A percentile compares a stretch with the other conserved stretches of the same genome.
phyloP scores from a whole-genome alignment of 23 tunicate species.

The Trididemnum clinides region DNA sequence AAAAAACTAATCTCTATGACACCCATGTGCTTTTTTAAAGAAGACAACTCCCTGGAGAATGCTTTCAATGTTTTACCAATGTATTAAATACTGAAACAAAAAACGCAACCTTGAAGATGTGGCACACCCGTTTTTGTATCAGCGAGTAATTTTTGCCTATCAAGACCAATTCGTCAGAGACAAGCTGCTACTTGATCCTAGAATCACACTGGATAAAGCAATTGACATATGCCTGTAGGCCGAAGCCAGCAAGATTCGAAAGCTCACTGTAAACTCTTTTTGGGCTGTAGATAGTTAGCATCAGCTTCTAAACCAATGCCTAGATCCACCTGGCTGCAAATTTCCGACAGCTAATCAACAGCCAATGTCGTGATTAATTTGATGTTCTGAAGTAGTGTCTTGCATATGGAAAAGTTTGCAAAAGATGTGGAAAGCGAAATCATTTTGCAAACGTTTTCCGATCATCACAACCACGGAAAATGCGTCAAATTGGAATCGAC shows the following conservation, averaged over 20 bases:
- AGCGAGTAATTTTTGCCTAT: not conserved
- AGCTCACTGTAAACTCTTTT: not conserved
- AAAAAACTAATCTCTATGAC: not conserved
- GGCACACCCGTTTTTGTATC: not conserved
- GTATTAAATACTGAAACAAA: not conserved
- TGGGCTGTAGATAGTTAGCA: not conserved
- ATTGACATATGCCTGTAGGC: not conserved
- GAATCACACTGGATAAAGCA: not conserved
- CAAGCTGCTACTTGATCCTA: conserved; percentile 3
- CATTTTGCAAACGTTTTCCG: too few species aligned
- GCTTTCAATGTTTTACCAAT: not conserved
- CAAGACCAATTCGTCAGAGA: not conserved
- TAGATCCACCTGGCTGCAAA: not conserved
- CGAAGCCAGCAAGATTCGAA: not conserved
- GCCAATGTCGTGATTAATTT: too few species aligned
- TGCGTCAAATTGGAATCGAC: too few species aligned
- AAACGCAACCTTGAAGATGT: not conserved
- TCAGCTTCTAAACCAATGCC: not conserved
- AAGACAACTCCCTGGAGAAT: not conserved
- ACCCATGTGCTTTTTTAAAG: not conserved
- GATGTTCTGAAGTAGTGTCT: too few species aligned
- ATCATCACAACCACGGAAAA: too few species aligned
- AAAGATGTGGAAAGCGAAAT: too few species aligned
- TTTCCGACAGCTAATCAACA: too few species aligned
- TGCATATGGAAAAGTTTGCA: too few species aligned